Evolutionary conservation across 2,113 vertebrate genomes (phyloP), one percentile per base, ranked within the genome.

Genomic region (Notiomystis cincta): DNA sequence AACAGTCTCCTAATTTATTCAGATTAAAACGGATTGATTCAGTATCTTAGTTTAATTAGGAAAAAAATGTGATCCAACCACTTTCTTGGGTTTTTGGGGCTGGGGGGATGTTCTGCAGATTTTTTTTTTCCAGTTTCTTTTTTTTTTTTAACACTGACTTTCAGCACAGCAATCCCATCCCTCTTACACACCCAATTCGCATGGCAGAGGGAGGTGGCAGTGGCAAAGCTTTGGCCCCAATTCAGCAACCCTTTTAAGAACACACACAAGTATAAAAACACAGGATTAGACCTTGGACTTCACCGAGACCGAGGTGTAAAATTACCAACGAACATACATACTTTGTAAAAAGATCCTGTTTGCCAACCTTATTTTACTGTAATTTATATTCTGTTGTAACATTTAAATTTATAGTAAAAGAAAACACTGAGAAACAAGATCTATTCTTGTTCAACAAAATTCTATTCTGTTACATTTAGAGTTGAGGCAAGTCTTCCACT

Each of bases 1-100:
- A 90, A 95, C 76, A 92, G 94, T 67, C 92, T 93, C 98, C 93
- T 96, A 97, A 97, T 98, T 98, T 98, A 98, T 98, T 98, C 97
- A 97, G 93, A 97, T 90, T 83, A 96, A 96, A 97, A 96, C 11
- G 95, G 95, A 98, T 92, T 97, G 96, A 97, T 97, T 96, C 93
- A 90, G 95, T 95, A 97, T 94, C 96, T 96, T 90, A 92, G 89
- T 96, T 92, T 93, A 95, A 97, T 93, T 87, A 95, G 82, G 86
- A 35, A 90, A 95, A 96, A 93, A 94, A 80, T 14, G 76, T 35
- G 80, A 83, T 86, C 67, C 38, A 83, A 77, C 64, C 54, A 48
- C 44, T 87, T 95, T 44, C 56, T 58, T 70, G 51, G 48, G 56
- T 13, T 87, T 73, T 21, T 19, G 13, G 48, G 67, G 51, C 10